Conservation (phyloP, 2,888 invertebrate genomes). For the Tortrix viridana region DNA sequence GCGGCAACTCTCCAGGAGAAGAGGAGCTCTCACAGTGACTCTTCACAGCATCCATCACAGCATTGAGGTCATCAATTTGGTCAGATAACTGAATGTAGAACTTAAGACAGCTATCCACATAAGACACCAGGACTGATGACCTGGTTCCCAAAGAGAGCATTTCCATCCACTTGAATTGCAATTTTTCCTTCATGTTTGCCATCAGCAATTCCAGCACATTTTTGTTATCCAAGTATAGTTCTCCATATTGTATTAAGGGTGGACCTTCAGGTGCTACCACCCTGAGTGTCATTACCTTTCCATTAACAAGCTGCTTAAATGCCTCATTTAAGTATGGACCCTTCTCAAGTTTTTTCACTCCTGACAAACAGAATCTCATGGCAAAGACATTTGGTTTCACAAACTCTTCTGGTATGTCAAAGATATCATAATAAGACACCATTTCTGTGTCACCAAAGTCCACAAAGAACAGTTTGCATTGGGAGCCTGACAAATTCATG, state of each 20-base stretch:
- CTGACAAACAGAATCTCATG: conserved; percentile 89
- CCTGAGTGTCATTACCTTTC: conserved; percentile 85
- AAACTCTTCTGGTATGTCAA: conserved; percentile 89
- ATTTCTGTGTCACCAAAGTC: conserved; percentile 92
- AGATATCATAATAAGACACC: conserved; percentile 88
- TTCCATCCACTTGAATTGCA: conserved; percentile 71
- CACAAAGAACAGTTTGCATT: conserved; percentile 91
- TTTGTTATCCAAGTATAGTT: conserved; percentile 85
- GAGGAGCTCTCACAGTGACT: conserved; percentile 82
- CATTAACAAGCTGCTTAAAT: conserved; percentile 88
- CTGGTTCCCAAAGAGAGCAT: conserved; percentile 64
- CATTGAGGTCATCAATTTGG: conserved; percentile 84
- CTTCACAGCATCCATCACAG: conserved; percentile 88
- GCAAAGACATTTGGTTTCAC: conserved; percentile 90
- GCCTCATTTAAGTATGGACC: conserved; percentile 86
- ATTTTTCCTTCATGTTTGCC: conserved; percentile 68
- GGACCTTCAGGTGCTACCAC: conserved; percentile 88
- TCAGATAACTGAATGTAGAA: conserved; percentile 89
- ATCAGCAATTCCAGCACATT: conserved; percentile 85
- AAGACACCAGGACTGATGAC: conserved; percentile 85
- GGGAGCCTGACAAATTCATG: conserved; percentile 87
- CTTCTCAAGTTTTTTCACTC: conserved; percentile 86
- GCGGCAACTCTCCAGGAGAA: conserved; percentile 75
- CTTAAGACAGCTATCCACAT: conserved; percentile 87
- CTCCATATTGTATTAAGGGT: conserved; percentile 90